These are phyloP conservation scores for Pinctada fucata DNA, from an alignment of 2,888 invertebrate genomes.

Conservation along the genomic window DNA sequence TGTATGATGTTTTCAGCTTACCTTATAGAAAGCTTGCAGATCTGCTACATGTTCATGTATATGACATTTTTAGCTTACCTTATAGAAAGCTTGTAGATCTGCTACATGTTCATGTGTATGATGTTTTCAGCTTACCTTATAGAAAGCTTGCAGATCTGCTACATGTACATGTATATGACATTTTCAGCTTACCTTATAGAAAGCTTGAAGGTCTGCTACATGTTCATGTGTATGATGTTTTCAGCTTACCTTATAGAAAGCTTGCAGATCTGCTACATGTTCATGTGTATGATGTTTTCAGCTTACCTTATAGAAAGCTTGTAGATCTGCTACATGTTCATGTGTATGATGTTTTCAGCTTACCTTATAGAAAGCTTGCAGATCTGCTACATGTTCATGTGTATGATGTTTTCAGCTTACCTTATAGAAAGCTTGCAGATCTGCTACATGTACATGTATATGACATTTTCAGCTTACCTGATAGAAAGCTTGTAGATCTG, in stretches of 20 bases:
- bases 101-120: conserved; percentile 77
- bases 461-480: conserved; percentile 75
- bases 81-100: conserved; percentile 87
- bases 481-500: conserved; percentile 87
- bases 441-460: conserved; percentile 80
- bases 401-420: conserved; percentile 59
- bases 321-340: conserved; percentile 86
- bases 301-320: conserved; percentile 81
- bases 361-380: conserved; percentile 84
- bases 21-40: conserved; percentile 85
- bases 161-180: conserved; percentile 73
- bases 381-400: conserved; percentile 82
- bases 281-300: background rate
- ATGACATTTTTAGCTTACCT: conserved; percentile 70
- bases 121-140: conserved; percentile 77
- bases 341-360: background rate
- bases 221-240: background rate
- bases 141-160: conserved; percentile 87
- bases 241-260: conserved; percentile 80
- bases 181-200: conserved; percentile 79
- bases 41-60: conserved; percentile 81
- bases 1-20: conserved; percentile 44
- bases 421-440: conserved; percentile 86
- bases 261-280: conserved; percentile 86
- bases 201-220: conserved; percentile 87